Evolutionary conservation across 2,888 invertebrate species (phyloP).

Genomic region (Thera britannica): DNA sequence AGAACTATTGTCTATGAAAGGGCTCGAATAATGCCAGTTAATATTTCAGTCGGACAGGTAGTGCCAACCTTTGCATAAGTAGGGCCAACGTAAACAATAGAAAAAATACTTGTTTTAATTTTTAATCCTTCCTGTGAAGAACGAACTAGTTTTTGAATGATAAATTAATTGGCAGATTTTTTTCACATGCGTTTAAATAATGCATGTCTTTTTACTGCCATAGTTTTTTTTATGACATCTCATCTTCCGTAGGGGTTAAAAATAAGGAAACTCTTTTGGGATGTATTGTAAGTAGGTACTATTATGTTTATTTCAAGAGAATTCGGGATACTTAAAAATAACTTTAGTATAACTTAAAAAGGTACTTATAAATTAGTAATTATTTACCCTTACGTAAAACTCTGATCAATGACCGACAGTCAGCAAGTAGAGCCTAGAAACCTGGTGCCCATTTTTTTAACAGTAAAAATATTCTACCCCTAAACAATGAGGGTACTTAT

Average conservation of each 20-base stretch:
- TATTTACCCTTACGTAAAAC: too few species aligned
- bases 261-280: neutral
- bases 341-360: too few species aligned
- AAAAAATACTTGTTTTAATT: conserved; percentile 13
- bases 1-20: conserved; percentile 28
- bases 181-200: neutral
- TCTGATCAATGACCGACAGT: too few species aligned
- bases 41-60: conserved; percentile 23
- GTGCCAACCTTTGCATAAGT: conserved; percentile 26
- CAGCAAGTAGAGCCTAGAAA: too few species aligned
- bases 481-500: too few species aligned
- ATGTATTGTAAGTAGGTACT: neutral
- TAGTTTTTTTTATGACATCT: too few species aligned
- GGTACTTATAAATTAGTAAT: too few species aligned
- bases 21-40: conserved; percentile 8
- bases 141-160: conserved; percentile 19
- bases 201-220: too few species aligned
- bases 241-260: neutral
- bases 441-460: too few species aligned
- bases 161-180: conserved; percentile 5
- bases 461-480: too few species aligned
- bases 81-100: conserved; percentile 19
- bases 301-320: too few species aligned
- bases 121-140: conserved; percentile 10
- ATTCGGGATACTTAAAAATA: too few species aligned